Conservation (phyloP, 64 coral and sea anemone genomes). For the Stylophora pistillata region DNA sequence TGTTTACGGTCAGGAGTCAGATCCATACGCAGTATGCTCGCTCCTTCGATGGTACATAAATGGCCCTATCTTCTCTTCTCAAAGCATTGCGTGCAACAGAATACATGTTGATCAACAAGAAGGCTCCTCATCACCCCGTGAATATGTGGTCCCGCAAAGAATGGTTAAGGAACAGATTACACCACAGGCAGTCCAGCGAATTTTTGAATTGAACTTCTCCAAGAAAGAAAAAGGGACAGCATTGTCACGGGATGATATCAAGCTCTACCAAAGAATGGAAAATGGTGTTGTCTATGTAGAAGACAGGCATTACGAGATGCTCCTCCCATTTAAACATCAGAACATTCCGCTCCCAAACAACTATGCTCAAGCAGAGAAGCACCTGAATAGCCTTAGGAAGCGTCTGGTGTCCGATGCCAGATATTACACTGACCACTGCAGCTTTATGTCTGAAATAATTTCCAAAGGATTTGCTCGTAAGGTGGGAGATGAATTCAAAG, state of each 20-base stretch:
- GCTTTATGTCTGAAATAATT: constrained; percentile 60
- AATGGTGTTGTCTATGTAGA: constrained; percentile 36
- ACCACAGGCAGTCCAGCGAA: no score
- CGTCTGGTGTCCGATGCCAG: constrained; percentile 16
- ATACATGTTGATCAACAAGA: no score
- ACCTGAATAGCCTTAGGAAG: constrained; percentile 57
- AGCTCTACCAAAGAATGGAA: constrained; percentile 45
- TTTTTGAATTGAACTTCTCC: constrained; percentile 62
- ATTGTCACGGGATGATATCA: constrained; percentile 58
- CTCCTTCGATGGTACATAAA: no score
- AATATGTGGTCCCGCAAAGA: no score
- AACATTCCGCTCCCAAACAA: constrained; percentile 64
- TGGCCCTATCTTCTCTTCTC: no score
- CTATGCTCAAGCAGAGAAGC: constrained; percentile 55
- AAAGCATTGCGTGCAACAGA: no score
- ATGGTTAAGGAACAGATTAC: no score
- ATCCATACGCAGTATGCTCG: no score
- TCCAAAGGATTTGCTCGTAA: constrained; percentile 42
- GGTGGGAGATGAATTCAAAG: neutral
- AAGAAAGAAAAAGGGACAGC: constrained; percentile 51
- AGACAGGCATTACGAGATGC: constrained; percentile 62
- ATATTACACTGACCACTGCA: constrained; percentile 45
- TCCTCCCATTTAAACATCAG: constrained; percentile 58
- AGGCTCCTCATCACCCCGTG: no score
- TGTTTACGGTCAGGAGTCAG: no score